Evolutionary conservation across 2,113 vertebrate genomes (phyloP).

Genomic region (Fulica atra): DNA sequence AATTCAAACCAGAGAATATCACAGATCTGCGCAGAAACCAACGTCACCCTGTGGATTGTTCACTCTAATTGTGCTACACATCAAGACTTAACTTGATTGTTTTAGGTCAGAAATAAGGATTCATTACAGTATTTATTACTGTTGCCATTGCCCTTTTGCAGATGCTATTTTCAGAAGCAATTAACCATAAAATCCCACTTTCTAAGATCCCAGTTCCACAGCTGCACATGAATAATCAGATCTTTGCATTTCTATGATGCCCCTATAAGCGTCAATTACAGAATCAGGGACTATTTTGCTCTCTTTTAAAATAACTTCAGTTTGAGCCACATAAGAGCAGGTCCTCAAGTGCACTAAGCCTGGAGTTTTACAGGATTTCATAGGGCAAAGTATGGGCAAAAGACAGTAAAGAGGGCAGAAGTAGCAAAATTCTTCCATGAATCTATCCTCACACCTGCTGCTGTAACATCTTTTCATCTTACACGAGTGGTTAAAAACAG

Average conservation of each 20-base stretch:
- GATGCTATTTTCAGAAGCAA: neutral
- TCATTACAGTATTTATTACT: neutral
- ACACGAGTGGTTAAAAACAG: neutral
- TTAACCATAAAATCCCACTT: neutral
- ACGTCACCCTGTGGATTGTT: neutral
- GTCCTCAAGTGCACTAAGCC: neutral
- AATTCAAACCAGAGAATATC: slow-evolving; percentile 36
- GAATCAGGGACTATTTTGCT: neutral
- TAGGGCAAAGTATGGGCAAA: neutral
- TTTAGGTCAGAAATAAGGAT: neutral
- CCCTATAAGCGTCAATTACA: slow-evolving; percentile 9
- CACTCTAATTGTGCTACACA: slow-evolving; percentile 41
- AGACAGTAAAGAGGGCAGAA: neutral
- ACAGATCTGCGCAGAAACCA: slow-evolving; percentile 21
- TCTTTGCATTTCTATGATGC: neutral
- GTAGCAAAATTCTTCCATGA: neutral
- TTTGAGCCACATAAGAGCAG: neutral
- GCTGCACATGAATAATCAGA: slow-evolving; percentile 20
- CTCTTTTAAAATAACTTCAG: neutral
- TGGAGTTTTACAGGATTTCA: neutral
- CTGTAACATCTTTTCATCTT: neutral
- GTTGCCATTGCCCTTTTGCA: neutral
- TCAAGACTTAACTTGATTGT: neutral
- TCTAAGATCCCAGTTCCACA: neutral
- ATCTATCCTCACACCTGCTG: neutral